These are phyloP conservation scores for Tortricodes alternella DNA, from an alignment of 2,888 invertebrate species.

Conservation along the genomic window DNA sequence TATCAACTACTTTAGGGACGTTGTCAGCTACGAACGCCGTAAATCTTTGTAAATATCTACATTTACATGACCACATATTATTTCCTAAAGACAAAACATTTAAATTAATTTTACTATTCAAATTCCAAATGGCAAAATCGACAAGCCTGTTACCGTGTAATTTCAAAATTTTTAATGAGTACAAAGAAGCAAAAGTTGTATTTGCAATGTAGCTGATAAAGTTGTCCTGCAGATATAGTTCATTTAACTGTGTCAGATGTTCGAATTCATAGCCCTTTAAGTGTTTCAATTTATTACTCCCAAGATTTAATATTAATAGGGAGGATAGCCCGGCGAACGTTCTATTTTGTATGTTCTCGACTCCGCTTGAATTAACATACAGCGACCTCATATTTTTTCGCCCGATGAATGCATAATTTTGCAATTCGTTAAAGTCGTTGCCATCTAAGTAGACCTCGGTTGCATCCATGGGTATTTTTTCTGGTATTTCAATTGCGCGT, in stretches of 20 bases:
- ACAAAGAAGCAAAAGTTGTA: slow-evolving; percentile 88
- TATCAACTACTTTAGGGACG: slow-evolving; percentile 88
- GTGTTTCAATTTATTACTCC: slow-evolving; percentile 91
- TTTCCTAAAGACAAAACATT: slow-evolving; percentile 89
- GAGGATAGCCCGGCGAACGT: slow-evolving; percentile 93
- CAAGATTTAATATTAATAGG: slow-evolving; percentile 90
- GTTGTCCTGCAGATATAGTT: slow-evolving; percentile 94
- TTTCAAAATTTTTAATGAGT: slow-evolving; percentile 89
- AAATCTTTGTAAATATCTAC: slow-evolving; percentile 92
- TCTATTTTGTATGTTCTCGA: slow-evolving; percentile 92
- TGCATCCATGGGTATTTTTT: slow-evolving; percentile 95
- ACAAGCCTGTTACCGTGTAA: slow-evolving; percentile 92
- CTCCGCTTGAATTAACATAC: slow-evolving; percentile 92
- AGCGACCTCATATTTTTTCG: slow-evolving; percentile 94
- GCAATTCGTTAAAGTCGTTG: slow-evolving; percentile 92
- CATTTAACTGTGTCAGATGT: slow-evolving; percentile 89
- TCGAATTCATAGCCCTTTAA: slow-evolving; percentile 93
- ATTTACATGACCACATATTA: slow-evolving; percentile 95
- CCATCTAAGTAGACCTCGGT: slow-evolving; percentile 96
- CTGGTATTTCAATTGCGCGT: slow-evolving; percentile 89
- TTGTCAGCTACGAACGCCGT: slow-evolving; percentile 91
- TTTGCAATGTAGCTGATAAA: slow-evolving; percentile 89
- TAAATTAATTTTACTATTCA: slow-evolving; percentile 85
- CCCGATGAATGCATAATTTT: slow-evolving; percentile 94
- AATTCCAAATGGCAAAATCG: slow-evolving; percentile 90